Evolutionary conservation across 2,888 invertebrate species (phyloP).

Genomic region (Lordiphosa fenestrarum): DNA sequence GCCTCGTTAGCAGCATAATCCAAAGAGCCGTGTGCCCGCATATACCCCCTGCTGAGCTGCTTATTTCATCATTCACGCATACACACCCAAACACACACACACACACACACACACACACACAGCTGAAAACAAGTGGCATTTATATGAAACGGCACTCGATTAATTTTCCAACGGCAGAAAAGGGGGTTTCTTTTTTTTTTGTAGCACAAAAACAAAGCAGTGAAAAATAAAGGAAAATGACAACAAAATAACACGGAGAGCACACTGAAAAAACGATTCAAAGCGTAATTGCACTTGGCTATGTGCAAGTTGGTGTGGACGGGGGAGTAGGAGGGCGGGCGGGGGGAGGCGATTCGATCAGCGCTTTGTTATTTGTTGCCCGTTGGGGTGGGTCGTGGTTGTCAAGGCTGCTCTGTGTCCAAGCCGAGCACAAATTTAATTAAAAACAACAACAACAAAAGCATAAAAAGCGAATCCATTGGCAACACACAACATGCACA

Average conservation of each 20-base stretch:
- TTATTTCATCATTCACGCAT: conserved; percentile 22
- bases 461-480: conserved; percentile 7
- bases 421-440: conserved; percentile 20
- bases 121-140: conserved; percentile 44
- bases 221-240: background rate
- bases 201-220: background rate
- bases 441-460: conserved; percentile 13
- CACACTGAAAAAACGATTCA: conserved; percentile 32
- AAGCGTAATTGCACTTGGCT: conserved; percentile 43
- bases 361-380: too few species aligned
- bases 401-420: too few species aligned
- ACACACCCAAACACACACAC: background rate
- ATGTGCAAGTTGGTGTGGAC: background rate
- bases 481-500: conserved; percentile 7
- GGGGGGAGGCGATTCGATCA: background rate
- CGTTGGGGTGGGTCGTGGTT: background rate
- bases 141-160: conserved; percentile 57
- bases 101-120: background rate
- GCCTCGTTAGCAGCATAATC: conserved; percentile 65
- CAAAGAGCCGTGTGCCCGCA: conserved; percentile 24
- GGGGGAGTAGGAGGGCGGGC: background rate
- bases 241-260: conserved; percentile 17
- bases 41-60: conserved; percentile 16
- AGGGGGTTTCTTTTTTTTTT: background rate
- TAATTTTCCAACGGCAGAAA: conserved; percentile 49